Conservation (phyloP, 2,888 invertebrate genomes). For the Tuberolachnus salignus region DNA sequence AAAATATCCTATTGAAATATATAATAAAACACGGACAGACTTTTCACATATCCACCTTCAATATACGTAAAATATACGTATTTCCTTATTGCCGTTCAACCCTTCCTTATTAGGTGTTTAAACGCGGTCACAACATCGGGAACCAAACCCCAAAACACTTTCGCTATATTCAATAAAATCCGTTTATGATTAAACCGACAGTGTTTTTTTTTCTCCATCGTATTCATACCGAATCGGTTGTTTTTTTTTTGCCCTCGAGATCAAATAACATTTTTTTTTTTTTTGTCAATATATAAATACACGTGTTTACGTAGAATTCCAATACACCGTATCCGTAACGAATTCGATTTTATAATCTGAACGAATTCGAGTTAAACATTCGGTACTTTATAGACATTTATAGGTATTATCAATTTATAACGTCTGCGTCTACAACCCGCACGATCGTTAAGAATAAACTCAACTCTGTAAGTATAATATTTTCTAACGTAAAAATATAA, state of each 20-base stretch:
- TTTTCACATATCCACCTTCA: conserved; percentile 3
- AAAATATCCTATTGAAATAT: background rate
- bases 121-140: conserved; percentile 28
- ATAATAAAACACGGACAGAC: conserved; percentile 7
- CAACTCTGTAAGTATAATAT: too few species aligned
- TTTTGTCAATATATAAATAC: background rate
- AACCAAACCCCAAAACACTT: conserved; percentile 35
- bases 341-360: conserved; percentile 45
- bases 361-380: conserved; percentile 27
- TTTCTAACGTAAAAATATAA: too few species aligned
- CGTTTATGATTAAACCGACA: conserved; percentile 35
- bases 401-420: too few species aligned
- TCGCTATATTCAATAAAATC: conserved; percentile 18
- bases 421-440: too few species aligned
- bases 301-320: background rate
- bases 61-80: background rate
- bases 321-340: conserved; percentile 8
- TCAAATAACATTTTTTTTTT: conserved; percentile 19
- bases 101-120: conserved; percentile 55
- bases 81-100: conserved; percentile 45
- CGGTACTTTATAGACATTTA: background rate
- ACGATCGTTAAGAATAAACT: too few species aligned
- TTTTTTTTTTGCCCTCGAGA: background rate
- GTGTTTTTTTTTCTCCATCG: background rate
- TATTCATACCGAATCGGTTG: background rate